Evolutionary conservation across 1,140 invertebrate genomes (phyloP), one percentile per base, ranked within the genome.

Genomic region (Oreohelix idahoensis): DNA sequence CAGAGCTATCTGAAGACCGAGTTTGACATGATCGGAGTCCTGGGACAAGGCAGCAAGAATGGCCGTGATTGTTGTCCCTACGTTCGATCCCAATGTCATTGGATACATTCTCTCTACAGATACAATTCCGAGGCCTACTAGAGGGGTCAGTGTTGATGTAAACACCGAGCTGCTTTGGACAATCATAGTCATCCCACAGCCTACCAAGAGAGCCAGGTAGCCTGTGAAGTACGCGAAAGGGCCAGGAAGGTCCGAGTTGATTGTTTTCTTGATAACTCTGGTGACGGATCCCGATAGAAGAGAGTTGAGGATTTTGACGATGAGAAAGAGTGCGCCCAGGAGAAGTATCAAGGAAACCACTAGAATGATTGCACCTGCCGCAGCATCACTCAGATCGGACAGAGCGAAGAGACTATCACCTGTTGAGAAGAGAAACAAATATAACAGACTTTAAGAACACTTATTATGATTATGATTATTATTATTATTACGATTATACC

Each of bases 121-220:
- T n/a, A 95, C 92, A 17, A 95, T 92, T 0, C 95, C 95, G 13
- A 95, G 86, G 4, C 95, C 95, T 13, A 95, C 94, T 1, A 95
- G 90, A 0, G 95, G 95, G 0, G 94, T 95, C 20, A 95, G 88
- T 0, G 94, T 93, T 26, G 95, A 95, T 0, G 95, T 95, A 88
- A 95, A 95, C 29, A 95, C 93, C 20, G 94, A 95, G 84, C 93
- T 94, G 49, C 94, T 94, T 90, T 95, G 95, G 0, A 95, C 93
- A 39, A 95, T 86, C 45, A 95, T 93, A 23, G 95, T 95, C 53
- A 95, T 88, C 2, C 92, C 87, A 17, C 92, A 92, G 42, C 94
- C 95, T 29, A 94, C 79, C 0, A 94, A 51, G 78, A 95, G 93
- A 26, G 94, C 94, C 23, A 94, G n/a, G 88, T 95, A 92, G 58